These are phyloP conservation scores for Ylistrum balloti DNA, from an alignment of 1,140 invertebrate genomes.

Conservation along the genomic window DNA sequence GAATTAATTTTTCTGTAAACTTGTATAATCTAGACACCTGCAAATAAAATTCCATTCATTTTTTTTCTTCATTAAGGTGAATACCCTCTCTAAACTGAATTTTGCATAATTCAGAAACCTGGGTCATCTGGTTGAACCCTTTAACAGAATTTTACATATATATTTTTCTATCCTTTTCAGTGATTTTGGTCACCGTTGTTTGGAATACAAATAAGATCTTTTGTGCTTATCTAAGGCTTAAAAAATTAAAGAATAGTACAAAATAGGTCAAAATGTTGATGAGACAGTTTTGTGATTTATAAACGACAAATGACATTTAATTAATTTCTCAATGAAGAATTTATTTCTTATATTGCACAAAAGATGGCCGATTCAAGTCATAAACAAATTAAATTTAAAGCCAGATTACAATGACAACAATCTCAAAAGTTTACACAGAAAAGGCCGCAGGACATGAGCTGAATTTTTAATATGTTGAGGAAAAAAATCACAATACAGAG, in stretches of 20 bases:
- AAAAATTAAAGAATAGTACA: conserved; percentile 9
- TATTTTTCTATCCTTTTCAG: not conserved
- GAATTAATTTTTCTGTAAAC: not conserved
- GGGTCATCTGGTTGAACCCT: too few relatives aligned
- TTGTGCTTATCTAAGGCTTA: not conserved
- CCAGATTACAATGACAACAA: not conserved
- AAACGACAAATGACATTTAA: not conserved
- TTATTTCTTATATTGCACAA: conserved; percentile 20
- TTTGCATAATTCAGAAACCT: too few relatives aligned
- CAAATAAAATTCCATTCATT: too few relatives aligned
- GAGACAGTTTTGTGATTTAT: not conserved
- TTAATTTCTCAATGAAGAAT: not conserved
- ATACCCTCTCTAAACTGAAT: too few relatives aligned
- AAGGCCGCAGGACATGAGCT: not conserved
- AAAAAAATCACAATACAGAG: not conserved
- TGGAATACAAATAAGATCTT: not conserved
- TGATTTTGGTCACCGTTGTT: not conserved
- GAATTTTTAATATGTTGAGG: conserved; percentile 6
- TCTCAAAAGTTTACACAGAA: not conserved
- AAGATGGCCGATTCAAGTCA: conserved; percentile 12
- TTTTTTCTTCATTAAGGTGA: too few relatives aligned
- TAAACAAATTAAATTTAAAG: conserved; percentile 1
- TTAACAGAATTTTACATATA: not conserved
- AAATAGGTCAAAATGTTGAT: conserved; percentile 12
- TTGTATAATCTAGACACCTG: not conserved